Conservation (phyloP, 2,888 invertebrate genomes). For the Helobdella robusta region DNA sequence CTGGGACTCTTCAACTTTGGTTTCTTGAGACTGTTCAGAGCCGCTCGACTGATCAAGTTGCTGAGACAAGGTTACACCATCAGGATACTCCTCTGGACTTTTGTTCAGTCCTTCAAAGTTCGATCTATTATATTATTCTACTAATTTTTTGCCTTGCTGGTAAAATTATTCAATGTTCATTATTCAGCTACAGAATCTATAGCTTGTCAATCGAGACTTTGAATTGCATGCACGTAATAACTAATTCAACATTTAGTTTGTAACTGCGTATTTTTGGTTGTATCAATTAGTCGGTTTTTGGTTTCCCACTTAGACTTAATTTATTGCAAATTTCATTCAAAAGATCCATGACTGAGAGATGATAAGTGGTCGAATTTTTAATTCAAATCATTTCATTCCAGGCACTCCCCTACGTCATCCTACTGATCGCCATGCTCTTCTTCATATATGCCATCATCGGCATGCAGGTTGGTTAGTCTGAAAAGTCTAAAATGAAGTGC, state of each 20-base stretch:
- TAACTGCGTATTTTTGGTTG: background rate
- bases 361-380: background rate
- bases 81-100: conserved; percentile 97
- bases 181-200: background rate
- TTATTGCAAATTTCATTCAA: too few relatives aligned
- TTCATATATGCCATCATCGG: conserved; percentile 99
- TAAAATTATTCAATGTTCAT: background rate
- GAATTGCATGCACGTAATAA: background rate
- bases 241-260: background rate
- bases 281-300: background rate
- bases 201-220: background rate
- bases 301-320: too few relatives aligned
- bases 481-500: too few relatives aligned
- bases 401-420: conserved; percentile 99
- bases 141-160: background rate
- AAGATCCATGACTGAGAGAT: background rate
- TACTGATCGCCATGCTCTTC: conserved; percentile 99
- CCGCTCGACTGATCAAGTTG: conserved; percentile 95
- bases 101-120: conserved; percentile 98
- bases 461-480: conserved; percentile 63
- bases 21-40: conserved; percentile 95
- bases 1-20: conserved; percentile 77
- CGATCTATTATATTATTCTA: background rate
- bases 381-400: conserved; percentile 46
- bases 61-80: conserved; percentile 99